phyloP scores from a whole-genome alignment of 1,140 invertebrate species.

The Rhopalosiphum padi region DNA sequence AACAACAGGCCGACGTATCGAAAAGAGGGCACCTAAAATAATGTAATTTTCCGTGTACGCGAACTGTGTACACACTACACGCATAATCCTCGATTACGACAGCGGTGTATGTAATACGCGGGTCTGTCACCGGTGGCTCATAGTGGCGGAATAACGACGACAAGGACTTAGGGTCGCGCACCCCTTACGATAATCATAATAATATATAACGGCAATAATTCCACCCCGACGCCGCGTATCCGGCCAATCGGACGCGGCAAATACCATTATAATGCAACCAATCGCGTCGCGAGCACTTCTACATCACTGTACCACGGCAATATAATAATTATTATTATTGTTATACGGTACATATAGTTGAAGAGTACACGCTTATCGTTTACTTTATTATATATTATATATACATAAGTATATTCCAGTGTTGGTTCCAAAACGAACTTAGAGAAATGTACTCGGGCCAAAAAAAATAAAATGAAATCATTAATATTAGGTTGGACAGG shows the following conservation, averaged over 20 bases:
- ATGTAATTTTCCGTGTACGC: slow-evolving; percentile 14
- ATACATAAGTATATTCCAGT: background rate
- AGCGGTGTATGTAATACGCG: slow-evolving; percentile 33
- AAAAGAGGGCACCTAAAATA: background rate
- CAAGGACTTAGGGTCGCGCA: slow-evolving; percentile 36
- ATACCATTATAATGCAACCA: slow-evolving; percentile 55
- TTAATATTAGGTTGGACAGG: background rate
- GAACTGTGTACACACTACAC: background rate
- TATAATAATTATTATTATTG: background rate
- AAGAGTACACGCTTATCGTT: background rate
- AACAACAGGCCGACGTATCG: background rate
- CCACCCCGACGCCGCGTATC: slow-evolving; percentile 47
- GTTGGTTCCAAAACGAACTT: background rate
- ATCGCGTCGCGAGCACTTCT: background rate
- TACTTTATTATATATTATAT: background rate
- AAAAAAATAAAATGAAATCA: background rate
- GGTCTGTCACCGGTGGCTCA: slow-evolving; percentile 48
- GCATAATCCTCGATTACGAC: background rate
- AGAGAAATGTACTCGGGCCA: background rate
- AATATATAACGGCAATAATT: slow-evolving; percentile 58
- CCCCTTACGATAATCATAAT: slow-evolving; percentile 47
- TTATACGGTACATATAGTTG: background rate
- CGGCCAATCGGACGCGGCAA: slow-evolving; percentile 57
- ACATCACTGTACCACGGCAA: background rate
- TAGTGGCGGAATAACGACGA: slow-evolving; percentile 42